phyloP scores from a whole-genome alignment of 1,140 invertebrate species.

The Macrobrachium rosenbergii region DNA sequence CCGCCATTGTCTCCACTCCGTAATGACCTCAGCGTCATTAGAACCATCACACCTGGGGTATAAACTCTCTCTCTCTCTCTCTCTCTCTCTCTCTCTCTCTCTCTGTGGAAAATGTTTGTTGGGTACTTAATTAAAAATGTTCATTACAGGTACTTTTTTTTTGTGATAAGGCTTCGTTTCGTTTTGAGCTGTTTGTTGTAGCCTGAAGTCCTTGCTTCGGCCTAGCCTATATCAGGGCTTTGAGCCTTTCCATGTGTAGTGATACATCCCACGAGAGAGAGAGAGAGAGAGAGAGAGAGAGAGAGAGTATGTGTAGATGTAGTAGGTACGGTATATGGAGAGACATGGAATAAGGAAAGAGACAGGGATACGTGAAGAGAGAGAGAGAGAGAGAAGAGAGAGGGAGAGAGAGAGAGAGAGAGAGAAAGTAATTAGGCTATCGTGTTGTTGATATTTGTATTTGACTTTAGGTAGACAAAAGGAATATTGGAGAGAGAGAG shows the following conservation, averaged over 20 bases:
- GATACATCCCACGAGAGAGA: constrained; percentile 1
- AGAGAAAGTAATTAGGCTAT: not conserved
- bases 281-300: too few species aligned
- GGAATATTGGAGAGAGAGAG: too few species aligned
- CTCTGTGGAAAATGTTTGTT: not conserved
- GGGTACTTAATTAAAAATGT: too few species aligned
- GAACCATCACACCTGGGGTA: constrained; percentile 6
- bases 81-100: not conserved
- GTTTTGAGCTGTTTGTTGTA: not conserved
- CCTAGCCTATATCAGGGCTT: too few species aligned
- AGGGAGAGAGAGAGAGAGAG: constrained; percentile 10
- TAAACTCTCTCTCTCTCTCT: constrained; percentile 2
- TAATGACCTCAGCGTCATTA: constrained; percentile 35
- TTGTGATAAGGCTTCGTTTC: not conserved
- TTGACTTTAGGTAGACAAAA: not conserved
- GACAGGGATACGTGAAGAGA: too few species aligned
- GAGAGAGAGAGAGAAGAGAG: too few species aligned
- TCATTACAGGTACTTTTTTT: not conserved
- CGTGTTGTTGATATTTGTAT: too few species aligned
- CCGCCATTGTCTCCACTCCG: constrained; percentile 24
- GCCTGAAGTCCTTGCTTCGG: too few species aligned
- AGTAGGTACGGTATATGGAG: too few species aligned
- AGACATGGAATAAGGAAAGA: too few species aligned
- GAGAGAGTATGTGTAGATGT: too few species aligned
- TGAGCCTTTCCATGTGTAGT: not conserved